A percentile compares a stretch with the other conserved stretches of the same genome.
Evolutionary conservation across 1,140 invertebrate genomes (phyloP).

Genomic region (Neuroterus valhalla): DNA sequence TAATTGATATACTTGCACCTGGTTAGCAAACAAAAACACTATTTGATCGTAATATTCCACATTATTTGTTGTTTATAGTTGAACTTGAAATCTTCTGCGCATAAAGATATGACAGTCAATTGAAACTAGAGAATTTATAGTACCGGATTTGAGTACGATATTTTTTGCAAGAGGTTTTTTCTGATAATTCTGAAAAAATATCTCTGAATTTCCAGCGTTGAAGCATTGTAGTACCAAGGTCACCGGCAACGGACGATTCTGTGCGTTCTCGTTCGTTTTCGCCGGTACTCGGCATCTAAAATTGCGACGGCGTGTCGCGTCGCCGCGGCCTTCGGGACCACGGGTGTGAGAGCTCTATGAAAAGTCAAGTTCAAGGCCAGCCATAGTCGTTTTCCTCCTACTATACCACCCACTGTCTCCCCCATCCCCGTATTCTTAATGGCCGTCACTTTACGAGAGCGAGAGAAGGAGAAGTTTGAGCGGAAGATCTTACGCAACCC

Average conservation of each 20-base stretch:
- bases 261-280: conserved; percentile 14
- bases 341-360: conserved; percentile 54
- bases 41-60: too few relatives aligned
- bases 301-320: conserved; percentile 57
- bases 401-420: conserved; percentile 40
- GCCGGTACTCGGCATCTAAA: conserved; percentile 68
- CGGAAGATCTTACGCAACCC: conserved; percentile 59
- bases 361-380: conserved; percentile 69
- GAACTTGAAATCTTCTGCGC: too few relatives aligned
- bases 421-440: conserved; percentile 20
- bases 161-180: neutral
- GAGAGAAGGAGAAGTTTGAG: conserved; percentile 23
- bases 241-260: neutral
- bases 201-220: too few relatives aligned
- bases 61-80: too few relatives aligned
- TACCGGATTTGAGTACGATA: neutral
- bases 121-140: too few relatives aligned
- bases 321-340: conserved; percentile 59
- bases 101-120: too few relatives aligned
- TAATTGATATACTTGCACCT: too few relatives aligned
- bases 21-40: too few relatives aligned
- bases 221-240: too few relatives aligned
- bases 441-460: conserved; percentile 5
- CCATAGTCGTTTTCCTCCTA: conserved; percentile 41
- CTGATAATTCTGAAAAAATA: neutral